Conservation (phyloP, 2,113 vertebrate genomes). For the Proteles cristata region DNA sequence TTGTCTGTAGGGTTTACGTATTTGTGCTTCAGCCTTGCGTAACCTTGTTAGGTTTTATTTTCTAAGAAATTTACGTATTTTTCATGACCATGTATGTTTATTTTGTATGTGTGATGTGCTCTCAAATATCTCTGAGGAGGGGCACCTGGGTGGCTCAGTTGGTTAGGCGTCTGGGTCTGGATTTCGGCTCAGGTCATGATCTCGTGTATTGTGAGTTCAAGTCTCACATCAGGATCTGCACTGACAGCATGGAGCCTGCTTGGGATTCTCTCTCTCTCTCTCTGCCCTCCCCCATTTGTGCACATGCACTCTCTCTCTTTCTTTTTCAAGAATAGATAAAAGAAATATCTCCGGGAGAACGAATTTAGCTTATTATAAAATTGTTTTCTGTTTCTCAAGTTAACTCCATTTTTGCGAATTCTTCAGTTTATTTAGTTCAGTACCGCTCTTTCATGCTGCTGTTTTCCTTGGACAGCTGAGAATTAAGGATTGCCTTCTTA, state of each 20-base stretch:
- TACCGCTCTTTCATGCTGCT: neutral
- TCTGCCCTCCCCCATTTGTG: no score
- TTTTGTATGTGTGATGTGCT: neutral
- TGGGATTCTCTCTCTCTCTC: no score
- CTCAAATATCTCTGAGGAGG: neutral
- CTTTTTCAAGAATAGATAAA: no score
- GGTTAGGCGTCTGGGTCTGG: no score
- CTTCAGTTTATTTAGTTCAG: neutral
- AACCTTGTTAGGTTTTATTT: neutral
- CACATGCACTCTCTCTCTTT: no score
- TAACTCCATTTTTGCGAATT: neutral
- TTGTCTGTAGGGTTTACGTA: neutral
- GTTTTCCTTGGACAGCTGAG: neutral
- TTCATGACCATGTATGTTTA: neutral
- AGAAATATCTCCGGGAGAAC: neutral
- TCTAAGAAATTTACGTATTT: neutral
- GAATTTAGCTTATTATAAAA: slow-evolving; percentile 34
- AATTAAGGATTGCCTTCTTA: neutral
- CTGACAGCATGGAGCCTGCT: no score
- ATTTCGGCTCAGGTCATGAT: no score
- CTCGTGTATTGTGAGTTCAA: no score
- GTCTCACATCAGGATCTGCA: no score
- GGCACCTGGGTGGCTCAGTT: no score
- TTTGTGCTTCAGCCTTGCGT: neutral
- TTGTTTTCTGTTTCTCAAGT: slow-evolving; percentile 23